Conservation (phyloP, 2,797 vertebrate genomes). For the Antrozous pallidus region DNA sequence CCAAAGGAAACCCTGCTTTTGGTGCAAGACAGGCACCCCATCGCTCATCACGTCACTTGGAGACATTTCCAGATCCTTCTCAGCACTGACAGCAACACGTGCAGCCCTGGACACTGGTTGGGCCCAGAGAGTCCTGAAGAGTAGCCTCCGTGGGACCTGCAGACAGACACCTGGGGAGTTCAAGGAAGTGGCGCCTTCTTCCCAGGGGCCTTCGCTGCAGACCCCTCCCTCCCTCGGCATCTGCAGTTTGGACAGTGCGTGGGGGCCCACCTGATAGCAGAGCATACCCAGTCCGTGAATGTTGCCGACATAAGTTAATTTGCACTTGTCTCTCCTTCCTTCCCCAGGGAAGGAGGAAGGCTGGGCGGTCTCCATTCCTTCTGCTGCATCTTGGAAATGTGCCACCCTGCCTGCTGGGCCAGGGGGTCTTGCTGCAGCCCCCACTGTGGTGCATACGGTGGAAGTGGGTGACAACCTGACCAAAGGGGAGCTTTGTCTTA, state of each 20-base stretch:
- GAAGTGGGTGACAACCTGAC: not conserved
- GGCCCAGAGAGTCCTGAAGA: too few relatives aligned
- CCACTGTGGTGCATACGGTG: not conserved
- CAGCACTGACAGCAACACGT: not conserved
- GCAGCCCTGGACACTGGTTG: not conserved
- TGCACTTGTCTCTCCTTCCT: slow-evolving; percentile 4
- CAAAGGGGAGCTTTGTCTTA: not conserved
- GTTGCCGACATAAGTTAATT: not conserved
- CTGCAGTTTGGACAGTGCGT: not conserved
- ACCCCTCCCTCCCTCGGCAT: too few relatives aligned
- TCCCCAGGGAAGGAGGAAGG: slow-evolving; percentile 57
- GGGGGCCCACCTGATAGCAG: not conserved
- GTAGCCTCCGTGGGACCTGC: not conserved
- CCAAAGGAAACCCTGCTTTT: not conserved
- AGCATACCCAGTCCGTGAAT: too few relatives aligned
- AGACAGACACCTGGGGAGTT: not conserved
- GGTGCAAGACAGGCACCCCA: not conserved
- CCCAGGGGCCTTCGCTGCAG: not conserved
- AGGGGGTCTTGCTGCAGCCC: too few relatives aligned
- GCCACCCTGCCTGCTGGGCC: not conserved
- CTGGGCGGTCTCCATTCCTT: slow-evolving; percentile 66
- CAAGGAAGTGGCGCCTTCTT: not conserved
- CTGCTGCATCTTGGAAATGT: not conserved
- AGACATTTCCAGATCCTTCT: not conserved
- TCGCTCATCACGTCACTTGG: too few relatives aligned